Evolutionary conservation across 2,113 vertebrate genomes (phyloP), one percentile per base, ranked within the genome.

Genomic region (Salminus brasiliensis): DNA sequence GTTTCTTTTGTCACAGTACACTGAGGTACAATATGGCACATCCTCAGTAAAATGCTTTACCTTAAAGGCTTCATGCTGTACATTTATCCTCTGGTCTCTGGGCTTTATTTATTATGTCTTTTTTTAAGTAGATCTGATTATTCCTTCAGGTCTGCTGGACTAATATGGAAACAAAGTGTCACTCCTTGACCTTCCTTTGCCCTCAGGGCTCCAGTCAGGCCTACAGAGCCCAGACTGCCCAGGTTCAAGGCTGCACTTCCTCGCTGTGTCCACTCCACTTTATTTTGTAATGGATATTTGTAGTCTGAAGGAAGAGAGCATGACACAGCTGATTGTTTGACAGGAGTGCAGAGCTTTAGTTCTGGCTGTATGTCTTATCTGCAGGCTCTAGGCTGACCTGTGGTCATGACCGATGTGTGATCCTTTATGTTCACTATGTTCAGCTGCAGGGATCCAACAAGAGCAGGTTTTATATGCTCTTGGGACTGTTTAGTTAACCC

Each of bases 291-390:
- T 47, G 52, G 76, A 36, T 45, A 59, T 34, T 60, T 41, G 25
- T 47, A 23, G 6, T 27, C 41, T 41, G 57, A n/a, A 59, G n/a
- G 45, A 39, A 72, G 39, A 30, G 53, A 43, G 53, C 62, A 69
- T 49, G 39, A 45, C 10, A 43, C 87, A 86, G 79, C 79, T 88
- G 85, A 45, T 30, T 41, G 29, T 29, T 18, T 62, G 66, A 30
- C 12, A 57, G 4, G 18, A 39, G 72, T 34, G 66, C 72, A 47
- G 72, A 49, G 53, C 62, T 68, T 66, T 86, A 83, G 82, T 84
- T 65, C 79, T 65, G 69, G 67, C 79, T 80, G 71, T 86, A 77
- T 85, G 73, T 76, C 74, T 68, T 41, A 75, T 73, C n/a, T 47
- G 62, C 76, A 45, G 45, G 74, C 53, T 49, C 15, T 34, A 79